These are phyloP conservation scores for Netelia virgata DNA, from an alignment of 2,888 invertebrate genomes.

Conservation along the genomic window DNA sequence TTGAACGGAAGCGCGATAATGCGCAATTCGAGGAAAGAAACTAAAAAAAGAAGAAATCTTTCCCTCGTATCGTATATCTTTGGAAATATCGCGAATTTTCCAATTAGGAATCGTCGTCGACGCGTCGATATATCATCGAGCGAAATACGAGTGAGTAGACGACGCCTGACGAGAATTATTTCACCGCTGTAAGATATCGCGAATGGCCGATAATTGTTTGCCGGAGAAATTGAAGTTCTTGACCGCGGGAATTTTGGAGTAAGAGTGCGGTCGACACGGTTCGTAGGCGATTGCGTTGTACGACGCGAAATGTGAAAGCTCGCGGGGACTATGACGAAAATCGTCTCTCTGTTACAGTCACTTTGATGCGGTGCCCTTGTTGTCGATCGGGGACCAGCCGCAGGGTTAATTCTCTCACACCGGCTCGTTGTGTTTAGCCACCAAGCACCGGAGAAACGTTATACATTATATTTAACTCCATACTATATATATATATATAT, in stretches of 20 bases:
- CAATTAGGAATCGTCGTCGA: too few relatives aligned
- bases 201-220: background rate
- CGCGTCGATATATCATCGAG: background rate
- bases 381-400: slow-evolving; percentile 3
- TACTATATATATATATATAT: slow-evolving; percentile 45
- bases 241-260: background rate
- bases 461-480: slow-evolving; percentile 11
- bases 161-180: background rate
- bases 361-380: slow-evolving; percentile 15
- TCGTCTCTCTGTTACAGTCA: slow-evolving; percentile 9
- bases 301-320: background rate
- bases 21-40: too few relatives aligned
- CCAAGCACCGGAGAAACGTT: background rate
- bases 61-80: too few relatives aligned
- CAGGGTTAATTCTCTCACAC: slow-evolving; percentile 17
- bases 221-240: background rate
- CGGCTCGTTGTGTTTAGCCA: background rate
- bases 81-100: too few relatives aligned
- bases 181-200: background rate
- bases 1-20: too few relatives aligned
- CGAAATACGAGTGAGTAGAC: background rate
- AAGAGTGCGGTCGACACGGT: background rate
- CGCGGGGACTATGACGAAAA: slow-evolving; percentile 9
- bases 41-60: too few relatives aligned
- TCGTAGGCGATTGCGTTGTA: background rate